Base-by-base conservation (phyloP, 2,113 vertebrate species). In the Malurus cyaneus region DNA sequence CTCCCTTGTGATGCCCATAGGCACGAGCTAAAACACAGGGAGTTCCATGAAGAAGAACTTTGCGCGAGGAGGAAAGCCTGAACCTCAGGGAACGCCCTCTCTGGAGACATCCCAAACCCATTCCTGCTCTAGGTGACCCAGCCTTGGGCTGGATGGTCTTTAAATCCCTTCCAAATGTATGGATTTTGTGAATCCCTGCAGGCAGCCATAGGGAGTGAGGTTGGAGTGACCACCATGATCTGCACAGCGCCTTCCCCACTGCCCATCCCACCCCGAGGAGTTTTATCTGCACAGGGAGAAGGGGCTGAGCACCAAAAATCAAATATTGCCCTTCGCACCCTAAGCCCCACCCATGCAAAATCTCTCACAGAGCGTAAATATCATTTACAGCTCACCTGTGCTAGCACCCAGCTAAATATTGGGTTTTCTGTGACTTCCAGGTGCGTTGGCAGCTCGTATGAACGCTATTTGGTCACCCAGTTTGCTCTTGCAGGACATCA, bases 381-480 rank as follows among this genome's bases (percentile, higher is more conserved):
- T 11, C 5, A 16, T 34, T 72, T 29, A 10, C 19, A 42, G 31
- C 78, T 53, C 36, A 34, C 10, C 19, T 16, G 52, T 14, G 56
- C 65, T 49, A 18, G 61, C 6, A 7, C 5, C 2, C 28, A 9
- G 64, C 80, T 74, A 7, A 7, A 24, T 18, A 5, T 1, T 4
- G 32, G 64, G 47, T 41, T 14, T 47, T 76, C 44, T 13, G 1
- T 60, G 57, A 65, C 32, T 65, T 59, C 62, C 47, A 71, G 94
- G 49, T 85, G 84, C 41, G 61, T 3, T 34, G 49, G 69, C 34
- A 62, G 44, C 50, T 72, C 49, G 1, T 32, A 36, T 10, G 47
- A 59, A 39, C 24, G 0, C 8, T 47, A 3, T 11, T 31, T 25
- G 42, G n/a, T 32, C 34, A 36, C 9, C 15, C 0, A 0, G 0